These are phyloP conservation scores for Bombus confusus DNA, from an alignment of 1,140 invertebrate genomes.

Conservation along the genomic window DNA sequence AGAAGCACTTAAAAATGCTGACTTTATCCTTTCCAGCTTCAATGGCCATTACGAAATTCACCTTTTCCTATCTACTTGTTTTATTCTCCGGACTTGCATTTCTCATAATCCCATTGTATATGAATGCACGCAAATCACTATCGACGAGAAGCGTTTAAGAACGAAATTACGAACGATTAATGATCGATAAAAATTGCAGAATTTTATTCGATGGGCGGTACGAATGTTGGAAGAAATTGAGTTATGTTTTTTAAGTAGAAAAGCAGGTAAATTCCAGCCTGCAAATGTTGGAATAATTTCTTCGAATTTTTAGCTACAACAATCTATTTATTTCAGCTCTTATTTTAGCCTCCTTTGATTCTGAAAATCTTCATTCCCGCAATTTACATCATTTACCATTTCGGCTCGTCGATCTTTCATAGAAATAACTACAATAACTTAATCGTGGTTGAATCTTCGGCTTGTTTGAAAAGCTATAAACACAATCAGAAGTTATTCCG, in stretches of 20 bases:
- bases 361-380: neutral
- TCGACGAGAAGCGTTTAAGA: too few species aligned
- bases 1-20: conserved; percentile 5
- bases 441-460: neutral
- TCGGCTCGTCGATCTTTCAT: neutral
- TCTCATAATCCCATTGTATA: neutral
- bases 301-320: neutral
- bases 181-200: too few species aligned
- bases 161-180: too few species aligned
- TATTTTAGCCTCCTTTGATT: neutral
- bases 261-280: too few species aligned
- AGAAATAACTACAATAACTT: neutral
- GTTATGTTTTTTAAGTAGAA: too few species aligned
- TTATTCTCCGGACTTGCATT: neutral
- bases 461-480: neutral
- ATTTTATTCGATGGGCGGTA: too few species aligned
- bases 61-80: neutral
- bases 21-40: neutral
- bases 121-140: too few species aligned
- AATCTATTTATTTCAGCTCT: neutral
- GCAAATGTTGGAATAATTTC: neutral
- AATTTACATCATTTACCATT: neutral
- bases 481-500: neutral
- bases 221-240: neutral
- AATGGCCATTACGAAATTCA: neutral